These are phyloP conservation scores for Parasteatoda tepidariorum DNA, from an alignment of 1,140 invertebrate genomes.

Conservation along the genomic window DNA sequence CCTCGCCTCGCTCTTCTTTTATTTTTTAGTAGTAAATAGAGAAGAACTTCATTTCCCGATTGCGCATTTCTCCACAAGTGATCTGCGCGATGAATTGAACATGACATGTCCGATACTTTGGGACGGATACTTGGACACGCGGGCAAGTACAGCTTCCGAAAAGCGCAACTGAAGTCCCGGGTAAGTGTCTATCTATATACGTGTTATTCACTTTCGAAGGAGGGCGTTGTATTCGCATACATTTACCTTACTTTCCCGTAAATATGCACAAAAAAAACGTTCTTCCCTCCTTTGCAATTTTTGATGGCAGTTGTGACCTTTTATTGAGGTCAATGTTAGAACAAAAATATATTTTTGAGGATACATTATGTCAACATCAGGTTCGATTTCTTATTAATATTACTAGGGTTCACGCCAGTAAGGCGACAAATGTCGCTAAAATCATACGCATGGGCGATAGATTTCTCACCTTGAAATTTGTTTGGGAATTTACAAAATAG, in stretches of 20 bases:
- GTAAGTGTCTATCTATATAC: conserved; percentile 29
- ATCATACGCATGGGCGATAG: no score
- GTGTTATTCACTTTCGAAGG: background rate
- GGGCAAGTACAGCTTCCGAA: conserved; percentile 46
- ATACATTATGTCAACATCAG: no score
- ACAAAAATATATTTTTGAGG: no score
- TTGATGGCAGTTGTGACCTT: no score
- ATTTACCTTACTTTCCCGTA: background rate
- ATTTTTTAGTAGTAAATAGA: background rate
- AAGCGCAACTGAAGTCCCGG: conserved; percentile 22
- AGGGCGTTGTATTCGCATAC: conserved; percentile 17
- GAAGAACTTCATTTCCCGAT: background rate
- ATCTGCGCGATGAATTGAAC: background rate
- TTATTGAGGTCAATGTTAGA: no score
- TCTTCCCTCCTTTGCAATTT: no score
- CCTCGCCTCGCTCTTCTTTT: background rate
- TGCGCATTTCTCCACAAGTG: background rate
- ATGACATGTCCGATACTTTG: conserved; percentile 35
- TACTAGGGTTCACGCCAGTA: no score
- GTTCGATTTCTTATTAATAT: no score
- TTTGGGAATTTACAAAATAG: no score
- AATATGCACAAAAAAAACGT: no score
- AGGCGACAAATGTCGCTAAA: no score
- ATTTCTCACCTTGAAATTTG: no score
- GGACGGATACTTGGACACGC: conserved; percentile 55